Evolutionary conservation across 1,140 invertebrate genomes (phyloP).

Genomic region (Battus philenor): DNA sequence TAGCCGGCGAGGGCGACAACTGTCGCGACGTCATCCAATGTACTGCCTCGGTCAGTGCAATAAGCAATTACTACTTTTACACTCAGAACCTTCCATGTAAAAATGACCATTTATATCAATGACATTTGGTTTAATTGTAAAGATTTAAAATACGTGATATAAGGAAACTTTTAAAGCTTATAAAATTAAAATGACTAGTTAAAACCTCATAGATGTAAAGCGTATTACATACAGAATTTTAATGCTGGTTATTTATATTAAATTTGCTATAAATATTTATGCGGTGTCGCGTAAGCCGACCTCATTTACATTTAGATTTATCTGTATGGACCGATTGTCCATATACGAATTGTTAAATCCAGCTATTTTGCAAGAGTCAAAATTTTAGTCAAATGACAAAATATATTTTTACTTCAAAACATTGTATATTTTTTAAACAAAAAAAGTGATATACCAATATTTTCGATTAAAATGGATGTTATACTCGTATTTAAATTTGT

Average conservation of each 20-base stretch:
- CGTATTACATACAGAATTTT: conserved; percentile 3
- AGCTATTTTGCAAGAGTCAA: too few relatives aligned
- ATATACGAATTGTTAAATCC: too few relatives aligned
- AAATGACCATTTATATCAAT: conserved; percentile 16
- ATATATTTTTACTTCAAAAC: too few relatives aligned
- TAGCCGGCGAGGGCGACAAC: conserved; percentile 92
- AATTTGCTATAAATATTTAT: conserved; percentile 26
- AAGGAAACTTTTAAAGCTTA: neutral
- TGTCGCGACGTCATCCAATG: conserved; percentile 97
- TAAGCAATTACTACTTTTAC: conserved; percentile 36
- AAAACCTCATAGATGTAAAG: neutral
- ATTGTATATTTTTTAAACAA: too few relatives aligned
- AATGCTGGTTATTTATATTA: conserved; percentile 4
- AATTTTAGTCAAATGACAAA: too few relatives aligned
- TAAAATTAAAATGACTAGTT: neutral
- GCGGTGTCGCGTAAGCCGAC: conserved; percentile 14
- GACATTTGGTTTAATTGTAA: neutral
- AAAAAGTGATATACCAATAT: too few relatives aligned
- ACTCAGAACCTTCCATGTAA: conserved; percentile 20
- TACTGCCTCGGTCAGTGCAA: conserved; percentile 87
- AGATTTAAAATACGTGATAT: neutral
- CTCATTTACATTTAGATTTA: conserved; percentile 24
- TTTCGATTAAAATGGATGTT: too few relatives aligned
- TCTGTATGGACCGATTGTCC: conserved; percentile 12
- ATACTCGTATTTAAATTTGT: too few relatives aligned